Evolutionary conservation across 1,140 invertebrate genomes (phyloP).

Genomic region (Drosophila pectinifera): DNA sequence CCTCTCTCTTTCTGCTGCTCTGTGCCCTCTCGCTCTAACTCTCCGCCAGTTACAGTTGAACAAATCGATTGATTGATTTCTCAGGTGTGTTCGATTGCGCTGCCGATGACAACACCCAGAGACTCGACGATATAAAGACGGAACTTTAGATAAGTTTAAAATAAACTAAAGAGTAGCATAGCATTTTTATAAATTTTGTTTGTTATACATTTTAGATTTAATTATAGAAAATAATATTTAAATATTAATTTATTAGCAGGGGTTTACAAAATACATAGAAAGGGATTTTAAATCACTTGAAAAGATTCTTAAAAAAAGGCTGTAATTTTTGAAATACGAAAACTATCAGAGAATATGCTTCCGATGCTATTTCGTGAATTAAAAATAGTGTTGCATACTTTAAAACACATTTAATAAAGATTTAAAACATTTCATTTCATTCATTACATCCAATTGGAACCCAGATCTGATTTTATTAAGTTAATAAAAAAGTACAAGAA

Average conservation of each 20-base stretch:
- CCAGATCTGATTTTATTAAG: no score
- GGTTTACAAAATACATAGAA: neutral
- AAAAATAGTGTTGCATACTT: neutral
- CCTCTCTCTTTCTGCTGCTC: neutral
- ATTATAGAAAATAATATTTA: neutral
- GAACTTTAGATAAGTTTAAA: neutral
- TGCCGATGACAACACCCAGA: constrained; percentile 37
- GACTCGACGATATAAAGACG: constrained; percentile 13
- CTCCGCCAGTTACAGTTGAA: constrained; percentile 66
- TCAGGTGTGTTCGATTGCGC: constrained; percentile 76
- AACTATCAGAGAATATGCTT: no score
- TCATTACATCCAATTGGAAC: neutral
- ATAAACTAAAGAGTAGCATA: no score
- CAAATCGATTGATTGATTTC: constrained; percentile 83
- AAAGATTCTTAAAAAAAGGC: neutral
- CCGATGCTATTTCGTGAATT: neutral
- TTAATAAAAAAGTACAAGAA: no score
- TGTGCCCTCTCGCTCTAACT: constrained; percentile 14
- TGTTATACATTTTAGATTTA: neutral
- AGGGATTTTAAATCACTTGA: neutral
- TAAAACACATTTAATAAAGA: neutral
- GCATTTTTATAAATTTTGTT: no score
- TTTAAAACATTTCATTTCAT: neutral
- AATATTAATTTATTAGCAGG: neutral
- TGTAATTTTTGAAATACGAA: neutral